Base-by-base conservation (phyloP, 2,888 invertebrate species). In the Cephus pulcher region DNA sequence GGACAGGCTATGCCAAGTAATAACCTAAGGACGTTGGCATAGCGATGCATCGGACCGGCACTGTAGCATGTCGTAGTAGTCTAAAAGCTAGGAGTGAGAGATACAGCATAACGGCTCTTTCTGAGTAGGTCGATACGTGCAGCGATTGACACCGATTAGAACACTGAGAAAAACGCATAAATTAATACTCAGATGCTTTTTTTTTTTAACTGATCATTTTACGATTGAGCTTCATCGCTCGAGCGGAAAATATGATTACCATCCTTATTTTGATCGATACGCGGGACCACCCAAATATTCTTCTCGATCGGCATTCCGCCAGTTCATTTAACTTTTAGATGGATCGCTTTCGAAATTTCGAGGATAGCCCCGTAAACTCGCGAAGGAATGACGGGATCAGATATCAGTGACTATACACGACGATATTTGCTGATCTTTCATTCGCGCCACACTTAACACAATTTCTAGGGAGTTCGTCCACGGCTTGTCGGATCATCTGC, bases 101-200 rank as follows among this genome's bases (percentile, higher is more conserved):
- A 86, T 86, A 88, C 85, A 84, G 84, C 84, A 86, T 91, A 91
- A 91, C 91, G 90, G 91, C 86, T 89, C 88, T 88, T 87, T 81
- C 80, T 86, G 87, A 91, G 91, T 91, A 90, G 90, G 91, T 90
- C 90, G 90, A 88, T 90, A 88, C 89, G 88, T 90, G 90, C 89
- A 89, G 88, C 88, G 84, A 87, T 89, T 88, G 88, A 89, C 88
- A 89, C 87, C 87, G 89, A 90, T 91, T 91, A 90, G 90, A 86
- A 87, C 83, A 83, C 81, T 81, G 81, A 75, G 81, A 83, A 86
- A 88, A 88, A 87, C 84, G 82, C 85, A 85, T 82, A 79, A 83
- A 77, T 82, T 79, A 74, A 78, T 74, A 9, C 12, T 71, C 32
- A 9, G 11, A 33, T 12, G 32, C 71, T 32, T 34, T 71, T 71